Evolutionary conservation across 2,888 invertebrate genomes (phyloP).

Genomic region (Callinectes sapidus): DNA sequence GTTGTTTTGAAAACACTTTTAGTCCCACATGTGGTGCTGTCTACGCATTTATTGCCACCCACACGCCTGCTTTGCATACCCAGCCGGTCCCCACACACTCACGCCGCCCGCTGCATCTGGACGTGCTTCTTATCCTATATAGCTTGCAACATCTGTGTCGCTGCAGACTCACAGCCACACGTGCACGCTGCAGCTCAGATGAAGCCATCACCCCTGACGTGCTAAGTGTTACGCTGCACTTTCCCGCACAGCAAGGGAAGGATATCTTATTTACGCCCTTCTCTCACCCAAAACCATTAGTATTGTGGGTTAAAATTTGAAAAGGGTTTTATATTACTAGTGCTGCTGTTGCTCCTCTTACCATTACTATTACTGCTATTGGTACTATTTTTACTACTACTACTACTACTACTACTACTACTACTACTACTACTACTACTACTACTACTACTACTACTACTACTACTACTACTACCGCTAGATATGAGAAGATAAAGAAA

Average conservation of each 20-base stretch:
- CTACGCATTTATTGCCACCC: background rate
- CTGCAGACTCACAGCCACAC: background rate
- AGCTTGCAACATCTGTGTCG: background rate
- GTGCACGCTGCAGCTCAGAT: background rate
- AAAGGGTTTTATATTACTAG: background rate
- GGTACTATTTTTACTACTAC: background rate
- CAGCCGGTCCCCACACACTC: background rate
- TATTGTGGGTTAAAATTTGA: background rate
- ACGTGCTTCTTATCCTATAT: background rate
- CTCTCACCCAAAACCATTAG: background rate
- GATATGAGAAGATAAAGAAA: background rate
- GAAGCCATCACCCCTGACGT: background rate
- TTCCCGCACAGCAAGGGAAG: background rate
- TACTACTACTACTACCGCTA: background rate
- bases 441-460: background rate
- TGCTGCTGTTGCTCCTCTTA: background rate
- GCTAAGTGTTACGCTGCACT: background rate
- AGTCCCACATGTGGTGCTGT: background rate
- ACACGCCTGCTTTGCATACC: background rate
- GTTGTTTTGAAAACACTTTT: background rate
- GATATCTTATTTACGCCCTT: background rate
- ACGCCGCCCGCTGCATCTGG: background rate
- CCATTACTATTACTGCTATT: background rate
- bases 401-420: conserved; percentile 22
- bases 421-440: conserved; percentile 1